phyloP scores from a whole-genome alignment of 2,888 invertebrate genomes.

The Dryobotodes eremita region DNA sequence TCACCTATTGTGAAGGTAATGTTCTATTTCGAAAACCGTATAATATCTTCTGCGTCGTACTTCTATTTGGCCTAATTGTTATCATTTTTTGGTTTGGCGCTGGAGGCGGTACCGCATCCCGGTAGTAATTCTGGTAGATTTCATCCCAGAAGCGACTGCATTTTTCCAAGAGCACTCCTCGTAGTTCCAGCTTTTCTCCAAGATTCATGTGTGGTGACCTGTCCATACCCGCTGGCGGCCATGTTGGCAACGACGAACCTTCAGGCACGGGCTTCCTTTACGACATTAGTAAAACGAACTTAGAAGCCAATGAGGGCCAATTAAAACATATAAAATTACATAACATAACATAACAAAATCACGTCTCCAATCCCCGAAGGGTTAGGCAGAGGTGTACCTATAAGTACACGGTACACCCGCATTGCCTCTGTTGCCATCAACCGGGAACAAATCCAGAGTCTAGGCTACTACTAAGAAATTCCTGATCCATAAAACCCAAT shows the following conservation, averaged over 20 bases:
- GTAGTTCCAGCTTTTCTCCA: constrained; percentile 62
- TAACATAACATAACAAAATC: neutral
- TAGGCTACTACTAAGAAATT: neutral
- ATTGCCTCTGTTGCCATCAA: neutral
- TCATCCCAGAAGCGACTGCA: constrained; percentile 69
- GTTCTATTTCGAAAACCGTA: constrained; percentile 2
- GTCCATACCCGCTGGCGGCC: constrained; percentile 65
- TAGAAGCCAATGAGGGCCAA: neutral
- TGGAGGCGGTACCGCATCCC: constrained; percentile 51
- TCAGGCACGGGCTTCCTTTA: constrained; percentile 72
- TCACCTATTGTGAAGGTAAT: neutral
- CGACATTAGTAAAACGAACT: neutral
- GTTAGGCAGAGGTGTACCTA: too few relatives aligned
- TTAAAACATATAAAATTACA: neutral
- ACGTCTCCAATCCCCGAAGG: neutral
- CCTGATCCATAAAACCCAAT: neutral
- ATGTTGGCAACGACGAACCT: constrained; percentile 65
- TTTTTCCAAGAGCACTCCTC: constrained; percentile 58
- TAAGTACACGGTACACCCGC: too few relatives aligned
- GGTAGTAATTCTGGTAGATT: constrained; percentile 68
- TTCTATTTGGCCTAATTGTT: neutral
- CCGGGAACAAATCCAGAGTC: neutral
- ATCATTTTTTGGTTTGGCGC: neutral
- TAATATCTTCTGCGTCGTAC: neutral
- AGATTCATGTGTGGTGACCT: constrained; percentile 70